A percentile compares a stretch with the other conserved stretches of the same genome.
Evolutionary conservation across 1,140 invertebrate genomes (phyloP).

Genomic region (Drosophila murphyi): DNA sequence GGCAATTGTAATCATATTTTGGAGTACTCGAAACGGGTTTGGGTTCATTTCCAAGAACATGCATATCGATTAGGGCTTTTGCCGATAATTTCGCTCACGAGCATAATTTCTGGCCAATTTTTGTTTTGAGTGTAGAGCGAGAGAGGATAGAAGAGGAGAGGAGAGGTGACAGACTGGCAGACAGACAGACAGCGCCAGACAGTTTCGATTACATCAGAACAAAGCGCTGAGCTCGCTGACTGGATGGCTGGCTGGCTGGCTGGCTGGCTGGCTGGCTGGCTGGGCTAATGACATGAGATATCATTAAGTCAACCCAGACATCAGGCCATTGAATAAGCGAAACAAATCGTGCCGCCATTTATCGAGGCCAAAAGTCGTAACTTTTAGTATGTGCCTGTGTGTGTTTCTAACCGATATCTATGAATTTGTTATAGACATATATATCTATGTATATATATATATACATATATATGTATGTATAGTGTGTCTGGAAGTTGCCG

Average conservation of each 20-base stretch:
- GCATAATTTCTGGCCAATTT: no score
- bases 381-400: background rate
- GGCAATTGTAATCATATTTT: no score
- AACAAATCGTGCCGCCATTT: slow-evolving; percentile 7
- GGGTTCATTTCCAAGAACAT: no score
- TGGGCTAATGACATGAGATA: slow-evolving; percentile 39
- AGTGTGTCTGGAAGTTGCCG: slow-evolving; percentile 32
- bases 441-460: background rate
- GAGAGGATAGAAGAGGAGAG: background rate
- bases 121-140: background rate
- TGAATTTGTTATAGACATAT: slow-evolving; percentile 2
- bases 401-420: slow-evolving; percentile 5
- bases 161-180: no score
- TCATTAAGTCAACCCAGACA: slow-evolving; percentile 36
- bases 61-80: no score
- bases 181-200: slow-evolving; percentile 15
- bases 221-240: slow-evolving; percentile 9
- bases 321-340: slow-evolving; percentile 6
- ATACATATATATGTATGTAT: background rate
- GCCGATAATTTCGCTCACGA: no score
- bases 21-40: no score
- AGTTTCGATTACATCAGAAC: slow-evolving; percentile 44
- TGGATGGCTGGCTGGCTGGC: background rate
- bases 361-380: slow-evolving; percentile 34
- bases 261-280: slow-evolving; percentile 8